Evolutionary conservation across 2,113 vertebrate genomes (phyloP), one percentile per base, ranked within the genome.

Genomic region (Lepidothrix coronata): DNA sequence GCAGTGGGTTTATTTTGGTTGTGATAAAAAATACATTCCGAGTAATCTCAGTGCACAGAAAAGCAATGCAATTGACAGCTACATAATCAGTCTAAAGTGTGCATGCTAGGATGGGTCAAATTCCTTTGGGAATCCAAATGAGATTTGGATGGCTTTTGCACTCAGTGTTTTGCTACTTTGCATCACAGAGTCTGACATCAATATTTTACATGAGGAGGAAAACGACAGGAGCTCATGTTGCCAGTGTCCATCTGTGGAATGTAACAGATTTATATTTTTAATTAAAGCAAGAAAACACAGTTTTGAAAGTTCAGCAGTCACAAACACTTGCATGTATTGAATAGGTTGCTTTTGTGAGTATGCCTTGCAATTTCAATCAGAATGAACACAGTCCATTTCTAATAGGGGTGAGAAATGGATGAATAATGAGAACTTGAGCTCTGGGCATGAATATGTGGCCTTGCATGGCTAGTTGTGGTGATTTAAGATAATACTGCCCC

Each of bases 51-150:
- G 73, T 65, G 65, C 79, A 75, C 4, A 3, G 77, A 94, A 85
- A 66, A 92, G 65, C 79, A 88, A 33, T 46, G 81, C 49, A 92
- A 91, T 73, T 95, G 82, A 79, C 82, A 93, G 52, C 83, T 95
- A 95, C 89, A 93, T 67, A 94, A 94, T 96, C 90, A 68, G 85
- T 68, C 85, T 92, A 58, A 96, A 97, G 73, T 76, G 79, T 73
- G 61, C 93, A 87, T 20, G 24, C 88, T 81, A 55, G 31, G 25
- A 84, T 78, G 85, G 83, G 79, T 78, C 76, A 84, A 54, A 95
- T 61, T 92, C 95, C 92, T 86, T 75, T 70, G 73, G 79, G 88
- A 97, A 91, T 95, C 57, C 51, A 92, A 93, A 95, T 96, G 85
- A 94, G 79, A 65, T 96, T 87, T 80, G 71, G 88, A 85, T 78